Evolutionary conservation across 35 echinoderm and acorn worm genomes (phyloP).

Genomic region (Apostichopus californicus): DNA sequence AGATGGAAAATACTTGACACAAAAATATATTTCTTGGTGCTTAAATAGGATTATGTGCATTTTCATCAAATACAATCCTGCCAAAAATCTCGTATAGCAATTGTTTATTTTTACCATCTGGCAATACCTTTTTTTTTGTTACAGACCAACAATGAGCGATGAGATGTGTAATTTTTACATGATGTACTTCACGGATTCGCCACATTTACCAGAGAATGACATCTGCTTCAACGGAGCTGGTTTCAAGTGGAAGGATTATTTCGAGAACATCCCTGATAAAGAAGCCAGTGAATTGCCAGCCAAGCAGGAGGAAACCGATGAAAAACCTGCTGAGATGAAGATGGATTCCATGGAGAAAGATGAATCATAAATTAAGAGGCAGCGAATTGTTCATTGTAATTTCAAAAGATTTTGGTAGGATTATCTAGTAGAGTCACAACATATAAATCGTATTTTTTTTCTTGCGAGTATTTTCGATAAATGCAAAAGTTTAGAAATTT

Average conservation of each 20-base stretch:
- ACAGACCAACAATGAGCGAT: constrained; percentile 76
- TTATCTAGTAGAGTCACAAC: too few relatives aligned
- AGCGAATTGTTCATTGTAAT: too few relatives aligned
- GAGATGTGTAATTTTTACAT: constrained; percentile 99
- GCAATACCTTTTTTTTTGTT: neutral
- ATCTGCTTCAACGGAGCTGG: constrained; percentile 54
- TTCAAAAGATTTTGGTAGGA: too few relatives aligned
- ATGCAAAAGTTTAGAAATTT: too few relatives aligned
- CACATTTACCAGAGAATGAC: constrained; percentile 53
- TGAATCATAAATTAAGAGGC: neutral
- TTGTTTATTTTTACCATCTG: neutral
- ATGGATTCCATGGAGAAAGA: constrained; percentile 26
- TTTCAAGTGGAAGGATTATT: constrained; percentile 73
- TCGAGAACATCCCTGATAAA: constrained; percentile 84
- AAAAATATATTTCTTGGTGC: too few relatives aligned
- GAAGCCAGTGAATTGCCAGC: constrained; percentile 75
- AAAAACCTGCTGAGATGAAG: constrained; percentile 17
- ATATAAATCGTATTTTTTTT: too few relatives aligned
- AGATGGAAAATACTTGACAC: too few relatives aligned
- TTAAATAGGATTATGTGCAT: too few relatives aligned
- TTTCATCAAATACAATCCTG: too few relatives aligned
- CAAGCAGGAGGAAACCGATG: neutral
- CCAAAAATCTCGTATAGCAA: too few relatives aligned
- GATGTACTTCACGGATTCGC: constrained; percentile 88
- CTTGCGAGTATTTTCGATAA: too few relatives aligned